A percentile compares a stretch with the other conserved stretches of the same genome.
These are phyloP conservation scores for Orchesella flavescens DNA, from an alignment of 2,888 invertebrate genomes.

Conservation along the genomic window DNA sequence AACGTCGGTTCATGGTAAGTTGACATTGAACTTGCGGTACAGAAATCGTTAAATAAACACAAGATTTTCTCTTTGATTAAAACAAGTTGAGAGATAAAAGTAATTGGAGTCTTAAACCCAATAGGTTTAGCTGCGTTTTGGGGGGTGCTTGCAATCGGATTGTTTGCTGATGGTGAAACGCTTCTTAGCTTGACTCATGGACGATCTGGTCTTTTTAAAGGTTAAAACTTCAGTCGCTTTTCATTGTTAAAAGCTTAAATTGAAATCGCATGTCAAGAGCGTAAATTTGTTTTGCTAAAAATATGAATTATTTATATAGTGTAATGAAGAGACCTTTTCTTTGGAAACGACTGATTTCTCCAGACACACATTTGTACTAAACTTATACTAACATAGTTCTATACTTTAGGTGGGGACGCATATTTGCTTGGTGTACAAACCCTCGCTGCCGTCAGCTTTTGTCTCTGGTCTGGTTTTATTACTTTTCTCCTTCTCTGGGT, in stretches of 20 bases:
- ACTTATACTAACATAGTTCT: too few relatives aligned
- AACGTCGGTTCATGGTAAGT: constrained; percentile 84
- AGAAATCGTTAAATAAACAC: too few relatives aligned
- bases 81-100: constrained; percentile 60
- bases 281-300: too few relatives aligned
- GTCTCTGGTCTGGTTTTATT: constrained; percentile 83
- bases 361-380: too few relatives aligned
- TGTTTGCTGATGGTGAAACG: constrained; percentile 89
- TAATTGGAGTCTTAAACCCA: too few relatives aligned
- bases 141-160: constrained; percentile 90
- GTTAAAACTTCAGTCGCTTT: neutral
- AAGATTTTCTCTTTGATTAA: neutral
- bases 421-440: constrained; percentile 89
- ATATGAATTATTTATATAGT: too few relatives aligned
- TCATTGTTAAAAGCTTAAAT: too few relatives aligned
- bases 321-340: too few relatives aligned
- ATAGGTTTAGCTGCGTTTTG: constrained; percentile 75
- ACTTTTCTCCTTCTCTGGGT: constrained; percentile 85
- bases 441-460: constrained; percentile 82
- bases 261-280: too few relatives aligned
- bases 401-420: constrained; percentile 86
- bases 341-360: too few relatives aligned
- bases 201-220: constrained; percentile 75
- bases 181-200: constrained; percentile 85
- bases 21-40: too few relatives aligned